These are phyloP conservation scores for Carassius gibelio DNA, from an alignment of 2,113 vertebrate species.

Conservation along the genomic window DNA sequence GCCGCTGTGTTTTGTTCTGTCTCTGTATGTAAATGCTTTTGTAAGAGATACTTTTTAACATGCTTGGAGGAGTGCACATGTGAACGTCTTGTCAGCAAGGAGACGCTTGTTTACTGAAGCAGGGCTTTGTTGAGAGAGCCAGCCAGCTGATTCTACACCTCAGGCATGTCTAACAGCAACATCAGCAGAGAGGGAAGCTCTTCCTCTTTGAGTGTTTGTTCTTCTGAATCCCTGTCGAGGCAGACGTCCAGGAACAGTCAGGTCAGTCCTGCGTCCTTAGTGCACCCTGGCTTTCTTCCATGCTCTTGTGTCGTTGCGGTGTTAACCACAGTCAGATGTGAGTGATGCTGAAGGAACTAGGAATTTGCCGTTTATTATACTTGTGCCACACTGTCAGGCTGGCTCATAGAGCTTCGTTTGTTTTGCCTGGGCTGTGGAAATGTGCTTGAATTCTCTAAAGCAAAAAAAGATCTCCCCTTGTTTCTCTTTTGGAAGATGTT, in stretches of 20 bases:
- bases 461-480: slow-evolving; percentile 7
- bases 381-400: slow-evolving; percentile 16
- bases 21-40: slow-evolving; percentile 63
- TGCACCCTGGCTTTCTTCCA: slow-evolving; percentile 18
- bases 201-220: slow-evolving; percentile 36
- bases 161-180: slow-evolving; percentile 52
- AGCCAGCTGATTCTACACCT: slow-evolving; percentile 57
- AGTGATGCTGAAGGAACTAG: slow-evolving; percentile 44
- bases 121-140: slow-evolving; percentile 58
- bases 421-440: slow-evolving; percentile 46
- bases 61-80: slow-evolving; percentile 58
- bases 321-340: slow-evolving; percentile 46
- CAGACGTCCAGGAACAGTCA: slow-evolving; percentile 32
- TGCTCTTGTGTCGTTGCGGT: slow-evolving; percentile 20
- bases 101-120: slow-evolving; percentile 52
- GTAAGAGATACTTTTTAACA: slow-evolving; percentile 65
- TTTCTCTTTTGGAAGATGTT: slow-evolving; percentile 9
- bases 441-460: slow-evolving; percentile 36
- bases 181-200: slow-evolving; percentile 43
- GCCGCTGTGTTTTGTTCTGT: slow-evolving; percentile 66
- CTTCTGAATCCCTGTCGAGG: slow-evolving; percentile 25
- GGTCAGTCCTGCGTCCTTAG: slow-evolving; percentile 34
- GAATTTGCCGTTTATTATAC: slow-evolving; percentile 57
- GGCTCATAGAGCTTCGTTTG: slow-evolving; percentile 32
- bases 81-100: slow-evolving; percentile 61